Percentiles rank a stretch among this genome's conserved stretches.
phyloP scores from a whole-genome alignment of 2,797 vertebrate genomes.

The Sebastes miniatus region DNA sequence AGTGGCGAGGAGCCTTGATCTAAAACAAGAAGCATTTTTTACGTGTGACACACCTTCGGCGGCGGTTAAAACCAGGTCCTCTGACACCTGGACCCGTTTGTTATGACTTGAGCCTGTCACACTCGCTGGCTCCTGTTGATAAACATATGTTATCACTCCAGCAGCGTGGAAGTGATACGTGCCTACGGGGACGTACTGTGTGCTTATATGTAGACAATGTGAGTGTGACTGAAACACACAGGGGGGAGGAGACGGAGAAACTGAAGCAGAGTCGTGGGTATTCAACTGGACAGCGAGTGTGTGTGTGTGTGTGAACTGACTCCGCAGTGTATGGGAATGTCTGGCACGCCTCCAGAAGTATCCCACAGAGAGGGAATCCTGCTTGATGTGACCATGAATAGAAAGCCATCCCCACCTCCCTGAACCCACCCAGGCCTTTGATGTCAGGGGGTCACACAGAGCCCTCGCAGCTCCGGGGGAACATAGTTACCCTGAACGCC shows the following conservation, averaged over 20 bases:
- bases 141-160: slow-evolving; percentile 53
- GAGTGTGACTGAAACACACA: slow-evolving; percentile 35
- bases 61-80: slow-evolving; percentile 5
- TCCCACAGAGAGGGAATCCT: slow-evolving; percentile 73
- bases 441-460: slow-evolving; percentile 71
- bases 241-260: slow-evolving; percentile 2
- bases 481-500: slow-evolving; percentile 65
- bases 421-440: slow-evolving; percentile 71
- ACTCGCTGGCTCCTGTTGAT: slow-evolving; percentile 52
- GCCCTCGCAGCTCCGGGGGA: slow-evolving; percentile 42
- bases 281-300: slow-evolving; percentile 30
- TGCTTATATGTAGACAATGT: slow-evolving; percentile 25
- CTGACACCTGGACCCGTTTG: slow-evolving; percentile 61
- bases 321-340: slow-evolving; percentile 59
- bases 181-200: slow-evolving; percentile 37
- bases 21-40: slow-evolving; percentile 12
- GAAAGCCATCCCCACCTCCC: slow-evolving; percentile 59
- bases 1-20: not conserved
- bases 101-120: slow-evolving; percentile 62
- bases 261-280: slow-evolving; percentile 15
- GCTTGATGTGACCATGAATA: slow-evolving; percentile 73
- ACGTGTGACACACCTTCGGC: slow-evolving; percentile 21
- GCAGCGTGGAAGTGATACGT: slow-evolving; percentile 50
- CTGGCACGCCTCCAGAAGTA: slow-evolving; percentile 68
- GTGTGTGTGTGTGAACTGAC: slow-evolving; percentile 40